Base-by-base conservation (phyloP, 2,113 vertebrate genomes). In the Gobio gobio region DNA sequence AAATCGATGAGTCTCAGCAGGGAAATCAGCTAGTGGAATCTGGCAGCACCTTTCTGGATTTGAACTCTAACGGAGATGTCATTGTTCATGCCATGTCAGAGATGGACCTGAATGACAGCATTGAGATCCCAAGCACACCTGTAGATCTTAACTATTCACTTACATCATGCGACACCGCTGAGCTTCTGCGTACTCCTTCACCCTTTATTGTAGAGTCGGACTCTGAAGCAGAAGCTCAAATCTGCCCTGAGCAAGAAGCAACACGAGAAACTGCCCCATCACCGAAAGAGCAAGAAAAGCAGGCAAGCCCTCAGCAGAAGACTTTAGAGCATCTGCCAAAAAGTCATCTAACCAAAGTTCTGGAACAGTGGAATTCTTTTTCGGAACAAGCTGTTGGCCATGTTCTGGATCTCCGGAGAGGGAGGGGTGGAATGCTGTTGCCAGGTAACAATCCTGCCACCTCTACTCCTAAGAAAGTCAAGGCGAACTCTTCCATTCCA, bases 381-480 rank as follows among this genome's bases (percentile, higher is more conserved):
- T 93, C 92, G 43, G 86, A 88, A 33, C 87, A 87, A 77, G 85
- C 88, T 70, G 89, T 87, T 64, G 88, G 77, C 29, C 88, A 84
- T 47, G 86, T 83, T 75, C 82, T 75, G 84, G 64, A 89, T 83
- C 64, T 85, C 87, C 83, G 56, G 59, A 22, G 3, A 1, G 10
- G 20, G 10, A 88, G 84, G 1, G 10, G n/a, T n/a, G 83, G 74
- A 18, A 77, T 66, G 66, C 86, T 88, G 83, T 64, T 88, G 1
- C 13, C 85, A 70, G 40, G 63, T 0, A 86, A 93, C 36, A 78
- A 87, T 78, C 96, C 95, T 83, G 78, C 91, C 66, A 98, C 97
- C 5, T 98, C 97, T 0, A 98, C 97, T 0, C 97, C 96, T 0
- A 94, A 97, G 86, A 95, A 92, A 78, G 84, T 84, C 51, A 92